A percentile compares a stretch with the other conserved stretches of the same genome.
These are phyloP conservation scores for Theodoxus fluviatilis DNA, from an alignment of 2,888 invertebrate genomes.

Conservation along the genomic window DNA sequence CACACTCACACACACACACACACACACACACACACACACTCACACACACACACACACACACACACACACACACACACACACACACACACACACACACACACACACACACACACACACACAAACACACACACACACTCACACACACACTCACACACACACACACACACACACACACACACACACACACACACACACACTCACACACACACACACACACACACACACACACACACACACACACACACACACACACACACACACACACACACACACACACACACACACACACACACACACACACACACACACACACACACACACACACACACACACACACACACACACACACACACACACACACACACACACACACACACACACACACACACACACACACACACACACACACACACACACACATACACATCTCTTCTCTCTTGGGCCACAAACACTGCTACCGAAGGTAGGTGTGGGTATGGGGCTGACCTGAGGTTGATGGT, in stretches of 20 bases:
- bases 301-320: background rate
- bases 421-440: background rate
- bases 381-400: background rate
- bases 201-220: background rate
- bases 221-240: background rate
- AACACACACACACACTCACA: background rate
- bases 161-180: too few relatives aligned
- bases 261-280: background rate
- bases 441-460: too few relatives aligned
- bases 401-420: background rate
- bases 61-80: background rate
- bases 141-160: background rate
- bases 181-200: too few relatives aligned
- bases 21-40: background rate
- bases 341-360: background rate
- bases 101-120: too few relatives aligned
- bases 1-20: background rate
- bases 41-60: background rate
- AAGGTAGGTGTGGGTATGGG: too few relatives aligned
- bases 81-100: background rate
- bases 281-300: background rate
- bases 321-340: too few relatives aligned
- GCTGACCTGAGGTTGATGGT: constrained; percentile 85
- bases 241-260: too few relatives aligned
- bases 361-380: background rate